Percentiles rank a stretch among this genome's conserved stretches.
Evolutionary conservation across 2,888 invertebrate genomes (phyloP).

Genomic region (Drosophila greeni): DNA sequence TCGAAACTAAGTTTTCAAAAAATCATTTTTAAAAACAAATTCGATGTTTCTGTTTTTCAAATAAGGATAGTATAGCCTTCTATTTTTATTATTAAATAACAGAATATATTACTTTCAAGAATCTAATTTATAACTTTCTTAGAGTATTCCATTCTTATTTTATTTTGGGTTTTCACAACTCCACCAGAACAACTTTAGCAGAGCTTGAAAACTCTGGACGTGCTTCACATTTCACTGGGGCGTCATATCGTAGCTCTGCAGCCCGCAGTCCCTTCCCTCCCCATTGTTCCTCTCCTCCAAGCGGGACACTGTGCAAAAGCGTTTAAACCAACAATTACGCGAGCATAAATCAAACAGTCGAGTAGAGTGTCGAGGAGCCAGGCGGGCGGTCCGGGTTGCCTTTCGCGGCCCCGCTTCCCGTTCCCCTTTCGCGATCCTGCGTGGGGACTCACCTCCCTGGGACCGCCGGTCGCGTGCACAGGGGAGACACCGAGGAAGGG

Average conservation of each 20-base stretch:
- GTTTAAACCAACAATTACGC: slow-evolving; percentile 79
- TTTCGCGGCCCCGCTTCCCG: slow-evolving; percentile 31
- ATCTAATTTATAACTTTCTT: too few species aligned
- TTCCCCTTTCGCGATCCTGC: slow-evolving; percentile 5
- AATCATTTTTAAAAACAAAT: too few species aligned
- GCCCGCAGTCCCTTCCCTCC: slow-evolving; percentile 1
- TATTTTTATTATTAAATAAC: too few species aligned
- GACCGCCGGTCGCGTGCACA: slow-evolving; percentile 66
- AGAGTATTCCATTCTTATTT: neutral
- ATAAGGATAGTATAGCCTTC: too few species aligned
- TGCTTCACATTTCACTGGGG: slow-evolving; percentile 55
- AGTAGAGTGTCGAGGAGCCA: slow-evolving; percentile 60
- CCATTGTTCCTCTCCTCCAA: slow-evolving; percentile 18
- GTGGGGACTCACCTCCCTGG: slow-evolving; percentile 13
- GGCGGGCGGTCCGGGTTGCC: slow-evolving; percentile 60
- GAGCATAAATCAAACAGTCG: slow-evolving; percentile 79
- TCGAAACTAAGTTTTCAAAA: too few species aligned
- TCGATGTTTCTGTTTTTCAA: too few species aligned
- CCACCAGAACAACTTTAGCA: too few species aligned
- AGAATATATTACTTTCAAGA: too few species aligned
- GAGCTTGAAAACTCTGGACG: slow-evolving; percentile 58
- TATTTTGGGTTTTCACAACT: neutral
- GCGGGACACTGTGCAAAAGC: slow-evolving; percentile 70
- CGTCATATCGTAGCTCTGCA: slow-evolving; percentile 57
- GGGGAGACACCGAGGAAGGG: slow-evolving; percentile 28